Conservation (phyloP, 2,888 invertebrate genomes). For the Drosophila affinis region DNA sequence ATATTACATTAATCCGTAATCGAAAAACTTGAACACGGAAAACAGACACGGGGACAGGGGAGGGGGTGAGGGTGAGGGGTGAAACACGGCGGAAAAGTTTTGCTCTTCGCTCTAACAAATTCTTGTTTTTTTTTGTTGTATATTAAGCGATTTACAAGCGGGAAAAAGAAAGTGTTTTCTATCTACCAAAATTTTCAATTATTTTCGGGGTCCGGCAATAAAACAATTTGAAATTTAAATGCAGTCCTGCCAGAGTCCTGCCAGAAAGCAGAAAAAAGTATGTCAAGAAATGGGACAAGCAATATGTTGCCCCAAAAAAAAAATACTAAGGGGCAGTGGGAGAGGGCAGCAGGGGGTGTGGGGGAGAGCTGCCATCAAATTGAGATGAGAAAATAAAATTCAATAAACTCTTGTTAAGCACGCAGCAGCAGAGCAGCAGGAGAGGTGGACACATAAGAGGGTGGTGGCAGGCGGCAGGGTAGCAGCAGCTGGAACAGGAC, state of each 20-base stretch:
- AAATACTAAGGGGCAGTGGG: slow-evolving; percentile 24
- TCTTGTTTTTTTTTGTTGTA: slow-evolving; percentile 31
- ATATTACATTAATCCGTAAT: slow-evolving; percentile 81
- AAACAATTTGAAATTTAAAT: slow-evolving; percentile 78
- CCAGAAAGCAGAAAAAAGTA: slow-evolving; percentile 6
- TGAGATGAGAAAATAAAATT: slow-evolving; percentile 79
- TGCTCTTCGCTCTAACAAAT: slow-evolving; percentile 43
- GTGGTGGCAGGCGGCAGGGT: not conserved
- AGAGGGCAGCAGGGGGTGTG: too few species aligned
- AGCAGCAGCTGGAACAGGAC: slow-evolving; percentile 44
- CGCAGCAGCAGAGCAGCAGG: slow-evolving; percentile 47
- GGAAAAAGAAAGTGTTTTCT: slow-evolving; percentile 61
- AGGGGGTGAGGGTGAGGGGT: not conserved
- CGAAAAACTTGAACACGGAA: slow-evolving; percentile 74
- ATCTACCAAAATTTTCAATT: slow-evolving; percentile 78
- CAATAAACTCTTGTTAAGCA: slow-evolving; percentile 79
- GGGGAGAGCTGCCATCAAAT: slow-evolving; percentile 56
- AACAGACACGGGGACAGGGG: not conserved
- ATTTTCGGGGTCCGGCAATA: slow-evolving; percentile 62
- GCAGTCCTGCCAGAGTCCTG: slow-evolving; percentile 45
- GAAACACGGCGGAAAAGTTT: slow-evolving; percentile 56
- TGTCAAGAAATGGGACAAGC: slow-evolving; percentile 53
- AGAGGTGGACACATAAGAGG: slow-evolving; percentile 3
- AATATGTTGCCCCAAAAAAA: slow-evolving; percentile 62
- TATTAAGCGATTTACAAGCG: slow-evolving; percentile 78